A percentile compares a stretch with the other conserved stretches of the same genome.
phyloP scores from a whole-genome alignment of 2,113 vertebrate genomes.

The Xiphias gladius region DNA sequence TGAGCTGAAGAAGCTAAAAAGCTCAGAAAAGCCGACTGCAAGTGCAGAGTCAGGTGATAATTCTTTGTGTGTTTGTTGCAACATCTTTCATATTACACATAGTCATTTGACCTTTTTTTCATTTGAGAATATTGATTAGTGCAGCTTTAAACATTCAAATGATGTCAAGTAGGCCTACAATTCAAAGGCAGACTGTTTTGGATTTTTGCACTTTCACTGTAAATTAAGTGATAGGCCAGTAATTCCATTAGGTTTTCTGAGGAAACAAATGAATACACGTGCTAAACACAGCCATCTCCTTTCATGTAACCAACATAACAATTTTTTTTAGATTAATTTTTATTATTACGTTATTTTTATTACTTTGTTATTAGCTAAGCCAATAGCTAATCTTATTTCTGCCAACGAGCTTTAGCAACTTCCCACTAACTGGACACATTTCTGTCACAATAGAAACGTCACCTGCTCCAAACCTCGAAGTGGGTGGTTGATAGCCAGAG shows the following conservation, averaged over 20 bases:
- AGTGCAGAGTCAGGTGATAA: no score
- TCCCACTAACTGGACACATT: constrained; percentile 43
- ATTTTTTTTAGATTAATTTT: no score
- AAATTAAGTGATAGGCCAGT: not conserved
- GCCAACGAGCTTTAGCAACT: constrained; percentile 39
- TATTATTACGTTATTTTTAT: no score
- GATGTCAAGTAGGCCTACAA: not conserved
- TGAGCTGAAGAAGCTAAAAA: no score
- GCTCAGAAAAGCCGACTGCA: no score
- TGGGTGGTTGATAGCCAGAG: constrained; percentile 47
- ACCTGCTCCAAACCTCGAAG: constrained; percentile 45
- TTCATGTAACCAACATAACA: not conserved
- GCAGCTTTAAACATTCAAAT: not conserved
- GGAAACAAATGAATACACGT: constrained; percentile 6
- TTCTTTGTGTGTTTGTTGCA: no score
- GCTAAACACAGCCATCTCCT: not conserved
- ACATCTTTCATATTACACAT: not conserved
- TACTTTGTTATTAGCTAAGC: no score
- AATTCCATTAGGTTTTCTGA: not conserved
- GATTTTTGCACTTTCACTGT: not conserved
- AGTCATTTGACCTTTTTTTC: not conserved
- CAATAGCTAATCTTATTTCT: constrained; percentile 35
- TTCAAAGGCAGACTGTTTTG: not conserved
- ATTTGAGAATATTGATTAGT: not conserved
- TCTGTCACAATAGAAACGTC: constrained; percentile 43